Evolutionary conservation across 2,113 vertebrate species (phyloP), one percentile per base, ranked within the genome.

Genomic region (Balaeniceps rex): DNA sequence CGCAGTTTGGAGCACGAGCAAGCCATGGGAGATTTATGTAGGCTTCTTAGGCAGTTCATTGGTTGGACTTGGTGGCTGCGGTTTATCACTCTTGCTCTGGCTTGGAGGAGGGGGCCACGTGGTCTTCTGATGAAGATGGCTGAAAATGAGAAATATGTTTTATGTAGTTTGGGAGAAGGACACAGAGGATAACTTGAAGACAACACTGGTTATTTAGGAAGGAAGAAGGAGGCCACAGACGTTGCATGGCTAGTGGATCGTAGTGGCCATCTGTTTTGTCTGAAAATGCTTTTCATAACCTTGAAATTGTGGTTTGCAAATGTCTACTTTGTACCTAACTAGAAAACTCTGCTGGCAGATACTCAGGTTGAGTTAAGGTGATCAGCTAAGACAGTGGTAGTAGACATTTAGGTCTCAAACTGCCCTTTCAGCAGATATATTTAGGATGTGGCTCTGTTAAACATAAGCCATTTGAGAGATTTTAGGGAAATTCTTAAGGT

Each of bases 41-140:
- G 55, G 63, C 76, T 96, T 97, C 75, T 94, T 47, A 29, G 93
- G 83, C 79, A 78, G 72, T 31, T 96, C 58, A 0, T 57, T 36
- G 6, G 54, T 80, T 33, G 90, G 85, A 52, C 90, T 97, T 7
- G 57, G 69, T 28, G 87, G 60, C 75, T 94, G 88, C 0, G 9
- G 31, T 15, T 88, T 70, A 7, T 94, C 58, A 1, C 46, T 80
- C 77, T 60, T 94, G 92, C 40, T 31, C 84, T 86, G 88, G 38
- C 61, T 92, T 34, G 61, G 36, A 75, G 97, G 96, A 86, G 96
- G 95, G 23, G 97, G 96, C 96, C 97, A 97, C 0, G 96, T 97
- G 65, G 93, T 93, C 90, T 97, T 97, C 88, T 97, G 97, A 52
- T 97, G 96, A 57, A 97, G 96, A 24, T 97, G 96, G 84, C 97